Base-by-base conservation (phyloP, 2,888 invertebrate species). In the Hydropsyche betteni region DNA sequence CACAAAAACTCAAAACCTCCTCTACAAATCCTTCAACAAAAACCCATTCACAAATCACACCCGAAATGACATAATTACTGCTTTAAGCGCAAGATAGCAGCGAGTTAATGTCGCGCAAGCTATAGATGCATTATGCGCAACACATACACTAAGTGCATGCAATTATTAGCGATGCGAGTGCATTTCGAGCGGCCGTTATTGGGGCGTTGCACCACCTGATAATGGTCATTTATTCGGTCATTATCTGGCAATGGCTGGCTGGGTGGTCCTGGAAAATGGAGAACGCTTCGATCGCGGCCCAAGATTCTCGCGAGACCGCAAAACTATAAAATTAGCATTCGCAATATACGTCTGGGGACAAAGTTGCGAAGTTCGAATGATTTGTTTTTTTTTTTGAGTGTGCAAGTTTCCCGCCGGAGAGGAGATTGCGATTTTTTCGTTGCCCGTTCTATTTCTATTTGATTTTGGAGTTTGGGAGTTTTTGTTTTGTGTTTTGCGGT, bases 171-270 rank as follows among this genome's bases (percentile, higher is more conserved):
- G 58, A 52, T 44, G 44, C 44, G 70, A 75, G 61, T 77, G 76
- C 74, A 77, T 68, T 77, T 77, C 75, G 71, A 77, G 72, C 74
- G 64, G 72, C 76, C 68, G 69, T 77, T 77, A 77, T 77, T 77
- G 68, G 74, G 16, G 69, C 51, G 68, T 71, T 34, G 55, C 36
- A 51, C 75, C 68, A 71, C 55, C 69, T 77, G 74, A 77, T 77
- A 75, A 72, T 77, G 68, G 74, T 68, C 75, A 77, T 77, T 75
- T 55, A 64, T 77, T 74, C 75, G 24, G 69, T 71, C 74, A 74
- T 72, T 77, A 77, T 77, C 76, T 75, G 34, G 38, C 53, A 68
- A 64, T 12, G 34, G 64, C 61, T 33, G 5, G 61, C 61, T 5
- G n/a, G 33, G 61, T 10, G 34, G 33, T 10, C 10, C 64, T 36